Base-by-base conservation (phyloP, 2,888 invertebrate genomes). In the Calameuta filiformis region DNA sequence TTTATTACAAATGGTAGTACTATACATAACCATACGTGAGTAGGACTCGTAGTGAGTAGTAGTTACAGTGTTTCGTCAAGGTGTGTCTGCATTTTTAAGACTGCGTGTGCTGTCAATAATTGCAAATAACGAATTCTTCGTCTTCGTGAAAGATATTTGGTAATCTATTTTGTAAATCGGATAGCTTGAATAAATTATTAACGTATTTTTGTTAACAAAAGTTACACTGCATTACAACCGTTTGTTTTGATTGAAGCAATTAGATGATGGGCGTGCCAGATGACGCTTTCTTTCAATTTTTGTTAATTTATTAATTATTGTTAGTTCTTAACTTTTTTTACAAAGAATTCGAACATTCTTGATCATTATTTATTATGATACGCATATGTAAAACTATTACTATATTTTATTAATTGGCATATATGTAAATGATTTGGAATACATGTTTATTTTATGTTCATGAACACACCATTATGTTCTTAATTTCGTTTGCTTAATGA, bases 251-350 rank as follows among this genome's bases (percentile, higher is more conserved):
- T 56, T 56, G 40, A 56, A 56, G 40, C 40, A 56, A 71, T 23
- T 11, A 11, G 71, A 71, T 71, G 34, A 31, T 71, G 71, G 71
- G 71, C 71, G 71, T 71, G 71, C 71, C 71, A 71, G 71, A 34
- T 71, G 71, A 71, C 71, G 71, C 71, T 71, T 33, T 33, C 15
- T 71, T 71, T 30, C 9, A 33, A 71, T 12, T 33, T 71, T 71
- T 34, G 71, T 71, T 31, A 71, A 15, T 56, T 56, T 56, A 23
- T 23, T 56, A 4, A 56, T 15, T 15, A 56, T 23, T 56, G 40
- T 56, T 56, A 56, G 40, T 23, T 23, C 23, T 56, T 56, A 23
- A 56, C 23, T 23, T 56, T 56, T 23, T 6, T 15, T 9, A 56
- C 6, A 23, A 23, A 23, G 15, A 56, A 56, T 23, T 56, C 23